A percentile compares a stretch with the other conserved stretches of the same genome.
phyloP scores from a whole-genome alignment of 2,113 vertebrate genomes.

The Istiophorus platypterus region DNA sequence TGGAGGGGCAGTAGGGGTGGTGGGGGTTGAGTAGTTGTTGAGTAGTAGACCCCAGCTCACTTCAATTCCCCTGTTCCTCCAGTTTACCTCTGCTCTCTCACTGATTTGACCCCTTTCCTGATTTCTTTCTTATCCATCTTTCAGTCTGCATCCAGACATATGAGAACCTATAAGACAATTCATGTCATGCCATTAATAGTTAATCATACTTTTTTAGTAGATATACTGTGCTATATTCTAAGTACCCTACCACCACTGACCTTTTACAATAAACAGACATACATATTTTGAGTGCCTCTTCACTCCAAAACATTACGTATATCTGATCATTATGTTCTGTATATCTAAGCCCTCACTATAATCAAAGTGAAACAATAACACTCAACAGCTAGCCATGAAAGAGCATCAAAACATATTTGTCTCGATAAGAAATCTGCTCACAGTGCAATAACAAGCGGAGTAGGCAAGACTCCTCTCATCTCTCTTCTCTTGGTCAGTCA shows the following conservation, averaged over 20 bases:
- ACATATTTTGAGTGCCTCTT: background rate
- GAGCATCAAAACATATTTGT: slow-evolving; percentile 69
- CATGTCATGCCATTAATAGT: background rate
- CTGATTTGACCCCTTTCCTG: slow-evolving; percentile 51
- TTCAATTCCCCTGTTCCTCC: background rate
- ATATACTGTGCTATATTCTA: background rate
- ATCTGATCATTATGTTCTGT: background rate
- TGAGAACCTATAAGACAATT: background rate
- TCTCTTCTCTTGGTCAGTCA: slow-evolving; percentile 62
- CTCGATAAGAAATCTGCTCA: slow-evolving; percentile 67
- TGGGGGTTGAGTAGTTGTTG: slow-evolving; percentile 76
- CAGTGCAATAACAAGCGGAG: slow-evolving; percentile 53
- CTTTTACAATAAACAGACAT: background rate
- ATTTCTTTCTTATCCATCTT: slow-evolving; percentile 39
- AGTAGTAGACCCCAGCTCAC: slow-evolving; percentile 85
- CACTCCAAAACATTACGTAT: background rate
- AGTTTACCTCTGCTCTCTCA: slow-evolving; percentile 35
- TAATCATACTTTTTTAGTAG: background rate
- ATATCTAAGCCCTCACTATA: background rate
- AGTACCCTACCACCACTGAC: background rate
- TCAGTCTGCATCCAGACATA: slow-evolving; percentile 21
- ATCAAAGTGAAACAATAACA: slow-evolving; percentile 28
- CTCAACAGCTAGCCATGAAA: background rate
- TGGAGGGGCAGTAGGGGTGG: slow-evolving; percentile 38
- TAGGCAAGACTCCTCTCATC: slow-evolving; percentile 60